phyloP scores from a whole-genome alignment of 2,888 invertebrate genomes.

The Pegoplata infirma region DNA sequence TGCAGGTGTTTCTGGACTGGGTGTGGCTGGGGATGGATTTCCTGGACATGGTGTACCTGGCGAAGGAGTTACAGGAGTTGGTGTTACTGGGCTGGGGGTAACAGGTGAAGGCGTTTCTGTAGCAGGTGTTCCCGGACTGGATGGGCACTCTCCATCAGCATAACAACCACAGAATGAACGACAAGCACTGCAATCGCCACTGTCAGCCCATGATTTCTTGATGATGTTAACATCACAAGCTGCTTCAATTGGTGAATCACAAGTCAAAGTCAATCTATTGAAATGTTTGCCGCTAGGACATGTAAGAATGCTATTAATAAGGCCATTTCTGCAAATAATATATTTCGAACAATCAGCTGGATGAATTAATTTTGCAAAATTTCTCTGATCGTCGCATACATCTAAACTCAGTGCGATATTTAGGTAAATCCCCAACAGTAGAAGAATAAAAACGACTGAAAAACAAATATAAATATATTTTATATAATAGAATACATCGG shows the following conservation, averaged over 20 bases:
- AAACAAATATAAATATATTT: neutral
- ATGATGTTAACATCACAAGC: conserved; percentile 9
- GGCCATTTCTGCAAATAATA: conserved; percentile 8
- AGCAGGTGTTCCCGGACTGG: neutral
- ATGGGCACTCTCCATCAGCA: neutral
- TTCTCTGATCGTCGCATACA: conserved; percentile 6
- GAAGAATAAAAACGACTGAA: neutral
- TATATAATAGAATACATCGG: neutral
- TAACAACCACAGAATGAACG: conserved; percentile 13
- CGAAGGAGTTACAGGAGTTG: conserved; percentile 2
- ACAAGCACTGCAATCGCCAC: neutral
- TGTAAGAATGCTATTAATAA: neutral
- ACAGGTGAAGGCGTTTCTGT: neutral
- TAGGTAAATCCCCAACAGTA: neutral
- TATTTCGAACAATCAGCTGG: conserved; percentile 22
- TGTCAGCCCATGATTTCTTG: neutral
- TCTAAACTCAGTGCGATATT: conserved; percentile 3
- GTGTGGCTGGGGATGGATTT: neutral
- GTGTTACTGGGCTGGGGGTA: neutral
- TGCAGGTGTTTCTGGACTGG: neutral
- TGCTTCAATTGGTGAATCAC: neutral
- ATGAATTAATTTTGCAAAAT: conserved; percentile 10
- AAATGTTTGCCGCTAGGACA: conserved; percentile 5
- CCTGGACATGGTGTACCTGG: neutral
- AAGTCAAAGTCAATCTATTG: conserved; percentile 13